phyloP scores from a whole-genome alignment of 1,140 invertebrate species.

The Choristoneura fumiferana region DNA sequence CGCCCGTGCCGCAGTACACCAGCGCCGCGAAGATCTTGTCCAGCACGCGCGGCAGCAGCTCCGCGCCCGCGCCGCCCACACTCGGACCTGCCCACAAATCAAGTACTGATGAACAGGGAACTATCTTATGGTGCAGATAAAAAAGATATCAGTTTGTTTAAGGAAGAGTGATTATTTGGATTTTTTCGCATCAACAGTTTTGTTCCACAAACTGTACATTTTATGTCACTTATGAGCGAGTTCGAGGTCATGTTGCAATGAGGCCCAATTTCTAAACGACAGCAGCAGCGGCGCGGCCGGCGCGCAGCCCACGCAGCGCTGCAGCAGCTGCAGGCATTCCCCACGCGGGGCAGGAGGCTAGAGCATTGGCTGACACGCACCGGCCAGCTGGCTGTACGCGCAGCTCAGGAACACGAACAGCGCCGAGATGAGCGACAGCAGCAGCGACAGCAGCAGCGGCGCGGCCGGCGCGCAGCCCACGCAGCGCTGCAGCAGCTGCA shows the following conservation, averaged over 20 bases:
- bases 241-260: too few species aligned
- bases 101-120: too few species aligned
- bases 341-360: slow-evolving; percentile 19
- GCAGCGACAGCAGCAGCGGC: slow-evolving; percentile 87
- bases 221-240: too few species aligned
- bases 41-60: slow-evolving; percentile 14
- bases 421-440: slow-evolving; percentile 94
- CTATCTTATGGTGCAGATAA: too few species aligned
- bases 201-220: too few species aligned
- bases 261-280: too few species aligned
- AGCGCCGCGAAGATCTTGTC: slow-evolving; percentile 8
- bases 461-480: slow-evolving; percentile 86
- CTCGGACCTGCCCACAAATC: slow-evolving; percentile 31
- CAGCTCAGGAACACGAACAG: slow-evolving; percentile 94
- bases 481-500: slow-evolving; percentile 88
- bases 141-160: too few species aligned
- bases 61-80: slow-evolving; percentile 69
- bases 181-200: too few species aligned
- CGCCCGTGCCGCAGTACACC: slow-evolving; percentile 75
- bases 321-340: slow-evolving; percentile 86
- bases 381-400: slow-evolving; percentile 88
- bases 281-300: slow-evolving; percentile 88
- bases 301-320: slow-evolving; percentile 86
- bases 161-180: too few species aligned
- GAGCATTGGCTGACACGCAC: slow-evolving; percentile 23